phyloP scores from a whole-genome alignment of 2,113 vertebrate species.

The Equus przewalskii region DNA sequence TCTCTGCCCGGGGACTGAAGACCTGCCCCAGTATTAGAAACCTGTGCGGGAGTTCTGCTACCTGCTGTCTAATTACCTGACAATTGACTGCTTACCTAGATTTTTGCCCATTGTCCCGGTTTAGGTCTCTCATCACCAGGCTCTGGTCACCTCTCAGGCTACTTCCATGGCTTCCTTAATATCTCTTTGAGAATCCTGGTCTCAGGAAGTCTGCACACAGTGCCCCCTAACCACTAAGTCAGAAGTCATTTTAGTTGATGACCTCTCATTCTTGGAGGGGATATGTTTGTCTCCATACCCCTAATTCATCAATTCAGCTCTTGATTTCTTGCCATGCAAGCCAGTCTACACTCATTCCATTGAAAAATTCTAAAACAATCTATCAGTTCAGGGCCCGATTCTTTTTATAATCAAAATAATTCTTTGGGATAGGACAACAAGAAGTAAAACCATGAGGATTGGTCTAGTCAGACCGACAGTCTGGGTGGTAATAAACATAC shows the following conservation, averaged over 20 bases:
- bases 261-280: neutral
- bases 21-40: neutral
- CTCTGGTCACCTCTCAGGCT: neutral
- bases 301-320: neutral
- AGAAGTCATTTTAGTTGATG: neutral
- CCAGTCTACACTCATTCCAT: neutral
- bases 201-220: neutral
- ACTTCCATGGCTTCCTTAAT: neutral
- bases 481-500: conserved; percentile 43
- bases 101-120: neutral
- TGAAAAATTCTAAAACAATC: neutral
- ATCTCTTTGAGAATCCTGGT: neutral
- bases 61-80: neutral
- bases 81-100: neutral
- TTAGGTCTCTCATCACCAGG: neutral
- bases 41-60: neutral
- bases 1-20: neutral
- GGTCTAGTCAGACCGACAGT: neutral
- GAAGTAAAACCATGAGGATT: neutral
- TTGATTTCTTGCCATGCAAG: neutral
- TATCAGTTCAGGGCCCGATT: neutral
- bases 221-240: neutral
- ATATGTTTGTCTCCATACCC: neutral
- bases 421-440: neutral
- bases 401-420: conserved; percentile 50